A percentile compares a stretch with the other conserved stretches of the same genome.
phyloP scores from a whole-genome alignment of 2,113 vertebrate species.

The Carettochelys insculpta region DNA sequence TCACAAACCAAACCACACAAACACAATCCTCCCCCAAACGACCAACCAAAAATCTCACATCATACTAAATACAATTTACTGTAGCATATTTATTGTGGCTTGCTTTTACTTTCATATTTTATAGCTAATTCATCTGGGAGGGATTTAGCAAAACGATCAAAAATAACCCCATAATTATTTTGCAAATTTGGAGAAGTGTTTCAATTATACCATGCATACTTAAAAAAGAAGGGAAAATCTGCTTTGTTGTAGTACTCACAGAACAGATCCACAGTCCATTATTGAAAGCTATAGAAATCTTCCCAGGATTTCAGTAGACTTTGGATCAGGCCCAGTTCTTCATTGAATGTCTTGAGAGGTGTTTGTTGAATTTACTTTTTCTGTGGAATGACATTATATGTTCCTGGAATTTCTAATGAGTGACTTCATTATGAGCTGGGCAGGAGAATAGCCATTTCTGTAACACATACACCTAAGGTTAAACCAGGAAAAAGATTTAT shows the following conservation, averaged over 20 bases:
- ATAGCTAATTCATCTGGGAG: neutral
- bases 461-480: conserved; percentile 25
- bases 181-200: neutral
- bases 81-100: neutral
- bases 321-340: conserved; percentile 13
- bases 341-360: conserved; percentile 34
- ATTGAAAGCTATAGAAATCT: conserved; percentile 12
- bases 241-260: neutral
- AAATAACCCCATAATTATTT: neutral
- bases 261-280: neutral
- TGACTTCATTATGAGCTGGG: conserved; percentile 35
- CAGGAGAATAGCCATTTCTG: conserved; percentile 31
- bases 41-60: neutral
- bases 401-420: conserved; percentile 52
- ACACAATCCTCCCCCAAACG: neutral
- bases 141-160: neutral
- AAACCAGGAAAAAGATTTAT: conserved; percentile 42
- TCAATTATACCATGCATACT: neutral
- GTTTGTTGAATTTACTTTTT: conserved; percentile 57
- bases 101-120: accelerated
- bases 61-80: accelerated
- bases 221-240: neutral
- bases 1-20: accelerated
- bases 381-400: conserved; percentile 39
- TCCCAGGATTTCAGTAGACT: neutral